A percentile compares a stretch with the other conserved stretches of the same genome.
These are phyloP conservation scores for Danaus plexippus DNA, from an alignment of 1,140 invertebrate species.

Conservation along the genomic window DNA sequence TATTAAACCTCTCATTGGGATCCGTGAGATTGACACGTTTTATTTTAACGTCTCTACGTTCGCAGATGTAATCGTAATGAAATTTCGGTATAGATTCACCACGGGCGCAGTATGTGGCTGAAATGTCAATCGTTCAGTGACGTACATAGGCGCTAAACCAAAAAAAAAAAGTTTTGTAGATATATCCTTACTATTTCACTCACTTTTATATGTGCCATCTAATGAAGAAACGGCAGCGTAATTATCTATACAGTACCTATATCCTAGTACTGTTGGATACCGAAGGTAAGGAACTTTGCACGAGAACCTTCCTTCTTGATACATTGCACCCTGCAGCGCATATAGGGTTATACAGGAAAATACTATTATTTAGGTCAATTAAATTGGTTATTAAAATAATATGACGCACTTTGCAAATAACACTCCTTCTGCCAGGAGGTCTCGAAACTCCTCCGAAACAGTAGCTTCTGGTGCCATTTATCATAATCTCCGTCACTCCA, in stretches of 20 bases:
- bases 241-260: conserved; percentile 57
- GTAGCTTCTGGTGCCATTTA: conserved; percentile 58
- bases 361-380: neutral
- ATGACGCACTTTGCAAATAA: conserved; percentile 53
- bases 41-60: conserved; percentile 52
- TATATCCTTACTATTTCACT: conserved; percentile 8
- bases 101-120: conserved; percentile 55
- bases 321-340: conserved; percentile 51
- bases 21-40: conserved; percentile 54
- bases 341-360: neutral
- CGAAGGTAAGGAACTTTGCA: conserved; percentile 54
- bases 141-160: too few relatives aligned
- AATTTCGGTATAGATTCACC: conserved; percentile 58
- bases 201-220: conserved; percentile 57
- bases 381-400: neutral
- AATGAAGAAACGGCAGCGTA: conserved; percentile 51
- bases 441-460: conserved; percentile 59
- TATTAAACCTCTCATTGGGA: conserved; percentile 58
- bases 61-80: conserved; percentile 64
- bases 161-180: too few relatives aligned
- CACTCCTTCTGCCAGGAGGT: conserved; percentile 51
- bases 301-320: conserved; percentile 57
- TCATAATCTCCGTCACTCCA: conserved; percentile 63
- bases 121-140: neutral
- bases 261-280: conserved; percentile 48